Conservation (phyloP, 2,888 invertebrate genomes). For the Trachelus troglodyta region DNA sequence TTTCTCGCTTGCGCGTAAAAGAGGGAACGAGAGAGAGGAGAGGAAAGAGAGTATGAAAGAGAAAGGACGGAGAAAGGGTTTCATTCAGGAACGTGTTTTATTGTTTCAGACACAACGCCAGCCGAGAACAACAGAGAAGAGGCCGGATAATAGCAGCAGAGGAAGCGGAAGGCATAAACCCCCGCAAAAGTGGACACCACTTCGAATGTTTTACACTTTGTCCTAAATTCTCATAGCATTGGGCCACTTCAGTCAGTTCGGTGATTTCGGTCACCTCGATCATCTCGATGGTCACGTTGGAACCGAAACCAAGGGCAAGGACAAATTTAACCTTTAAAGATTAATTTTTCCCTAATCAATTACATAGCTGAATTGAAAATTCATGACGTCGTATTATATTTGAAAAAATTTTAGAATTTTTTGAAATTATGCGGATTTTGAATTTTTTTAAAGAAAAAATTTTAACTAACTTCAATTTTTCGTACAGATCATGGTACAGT, state of each 20-base stretch:
- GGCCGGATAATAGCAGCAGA: conserved; percentile 54
- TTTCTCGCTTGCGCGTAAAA: background rate
- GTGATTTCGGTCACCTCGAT: background rate
- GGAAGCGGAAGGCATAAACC: conserved; percentile 63
- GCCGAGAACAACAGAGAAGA: conserved; percentile 42
- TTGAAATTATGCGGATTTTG: background rate
- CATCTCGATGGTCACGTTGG: background rate
- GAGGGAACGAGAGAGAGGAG: conserved; percentile 19
- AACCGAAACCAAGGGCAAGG: background rate
- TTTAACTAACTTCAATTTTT: background rate
- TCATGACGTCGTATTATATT: background rate
- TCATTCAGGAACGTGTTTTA: conserved; percentile 63
- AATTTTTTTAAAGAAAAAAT: background rate
- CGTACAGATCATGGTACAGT: background rate
- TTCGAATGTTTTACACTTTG: conserved; percentile 32
- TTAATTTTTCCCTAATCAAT: background rate
- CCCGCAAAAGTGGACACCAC: conserved; percentile 51
- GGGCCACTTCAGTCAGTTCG: background rate
- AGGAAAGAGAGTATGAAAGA: conserved; percentile 29
- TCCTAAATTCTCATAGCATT: background rate
- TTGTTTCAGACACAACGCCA: conserved; percentile 58
- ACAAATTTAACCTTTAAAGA: background rate
- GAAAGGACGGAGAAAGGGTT: conserved; percentile 42
- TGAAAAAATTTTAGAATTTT: background rate
- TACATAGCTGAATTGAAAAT: background rate